These are phyloP conservation scores for Bombus waltoni DNA, from an alignment of 1,140 invertebrate genomes.

Conservation along the genomic window DNA sequence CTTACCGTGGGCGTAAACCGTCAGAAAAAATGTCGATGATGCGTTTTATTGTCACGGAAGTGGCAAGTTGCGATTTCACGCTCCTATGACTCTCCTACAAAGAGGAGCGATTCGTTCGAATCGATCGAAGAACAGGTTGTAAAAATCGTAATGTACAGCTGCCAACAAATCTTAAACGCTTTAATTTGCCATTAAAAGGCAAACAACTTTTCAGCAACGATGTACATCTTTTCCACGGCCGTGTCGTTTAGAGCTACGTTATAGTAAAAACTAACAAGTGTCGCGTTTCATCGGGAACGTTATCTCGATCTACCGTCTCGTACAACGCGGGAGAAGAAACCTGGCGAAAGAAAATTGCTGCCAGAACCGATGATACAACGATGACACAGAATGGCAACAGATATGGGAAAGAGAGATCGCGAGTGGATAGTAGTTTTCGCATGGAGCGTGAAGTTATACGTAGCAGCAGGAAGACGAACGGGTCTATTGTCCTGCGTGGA, in stretches of 20 bases:
- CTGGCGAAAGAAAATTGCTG: conserved; percentile 20
- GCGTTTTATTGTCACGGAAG: background rate
- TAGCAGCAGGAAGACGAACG: conserved; percentile 37
- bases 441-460: conserved; percentile 31
- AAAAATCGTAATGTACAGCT: background rate
- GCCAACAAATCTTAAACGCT: background rate
- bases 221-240: too few relatives aligned
- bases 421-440: conserved; percentile 41
- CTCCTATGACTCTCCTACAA: too few relatives aligned
- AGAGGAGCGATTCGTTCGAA: background rate
- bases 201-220: background rate
- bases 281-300: background rate
- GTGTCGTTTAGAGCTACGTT: too few relatives aligned
- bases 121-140: background rate
- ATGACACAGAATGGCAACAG: background rate
- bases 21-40: background rate
- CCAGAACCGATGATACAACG: background rate
- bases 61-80: background rate
- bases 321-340: background rate
- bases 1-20: conserved; percentile 32
- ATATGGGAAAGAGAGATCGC: background rate
- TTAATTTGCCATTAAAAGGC: background rate
- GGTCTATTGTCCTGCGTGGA: conserved; percentile 61
- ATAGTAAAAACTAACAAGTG: background rate
- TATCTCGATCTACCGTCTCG: background rate